Evolutionary conservation across 2,888 invertebrate species (phyloP).

Genomic region (Ernsta delagoae): DNA sequence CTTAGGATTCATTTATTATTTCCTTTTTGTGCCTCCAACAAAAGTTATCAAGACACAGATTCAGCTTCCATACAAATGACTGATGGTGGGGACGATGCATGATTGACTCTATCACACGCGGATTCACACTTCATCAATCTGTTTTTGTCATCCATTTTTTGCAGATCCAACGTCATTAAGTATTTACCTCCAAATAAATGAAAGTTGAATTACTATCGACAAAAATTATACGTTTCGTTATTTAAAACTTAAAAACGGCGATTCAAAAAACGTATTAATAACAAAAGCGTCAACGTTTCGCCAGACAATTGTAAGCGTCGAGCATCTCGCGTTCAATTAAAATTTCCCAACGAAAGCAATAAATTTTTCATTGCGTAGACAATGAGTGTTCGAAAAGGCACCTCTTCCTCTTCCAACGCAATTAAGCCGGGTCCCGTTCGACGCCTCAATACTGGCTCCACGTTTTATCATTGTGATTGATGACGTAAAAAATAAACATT

Average conservation of each 20-base stretch:
- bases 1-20: constrained; percentile 16
- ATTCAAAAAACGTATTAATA: constrained; percentile 19
- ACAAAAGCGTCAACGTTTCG: constrained; percentile 28
- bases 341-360: constrained; percentile 72
- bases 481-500: constrained; percentile 65
- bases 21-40: constrained; percentile 12
- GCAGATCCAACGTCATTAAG: neutral
- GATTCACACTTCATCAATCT: constrained; percentile 30
- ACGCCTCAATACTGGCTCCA: constrained; percentile 44
- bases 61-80: constrained; percentile 17
- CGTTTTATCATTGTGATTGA: constrained; percentile 56
- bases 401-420: constrained; percentile 47
- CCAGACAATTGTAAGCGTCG: constrained; percentile 33
- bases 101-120: constrained; percentile 22
- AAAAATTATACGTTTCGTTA: neutral
- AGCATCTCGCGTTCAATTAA: constrained; percentile 59
- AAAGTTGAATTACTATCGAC: neutral
- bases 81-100: constrained; percentile 16
- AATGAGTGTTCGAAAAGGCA: constrained; percentile 54
- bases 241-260: constrained; percentile 24
- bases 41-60: constrained; percentile 17
- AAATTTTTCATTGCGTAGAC: constrained; percentile 73
- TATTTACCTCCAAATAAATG: neutral
- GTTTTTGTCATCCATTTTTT: constrained; percentile 20
- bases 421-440: constrained; percentile 51